Conservation (phyloP, 1,140 invertebrate species). For the Thaumetopoea pityocampa region DNA sequence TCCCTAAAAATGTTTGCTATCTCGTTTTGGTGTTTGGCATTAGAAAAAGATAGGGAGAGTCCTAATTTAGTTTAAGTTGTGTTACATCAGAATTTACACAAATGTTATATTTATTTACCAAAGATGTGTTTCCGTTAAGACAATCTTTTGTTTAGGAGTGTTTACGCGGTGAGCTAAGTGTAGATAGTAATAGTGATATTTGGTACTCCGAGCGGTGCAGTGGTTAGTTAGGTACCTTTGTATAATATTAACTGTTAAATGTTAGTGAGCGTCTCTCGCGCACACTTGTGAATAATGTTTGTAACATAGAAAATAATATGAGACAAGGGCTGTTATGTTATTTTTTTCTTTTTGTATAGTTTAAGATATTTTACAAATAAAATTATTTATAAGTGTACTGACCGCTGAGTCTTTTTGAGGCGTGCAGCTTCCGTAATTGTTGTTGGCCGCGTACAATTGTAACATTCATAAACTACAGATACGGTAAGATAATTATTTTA, state of each 20-base stretch:
- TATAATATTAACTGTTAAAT: conserved; percentile 36
- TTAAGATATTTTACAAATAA: too few species aligned
- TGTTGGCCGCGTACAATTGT: conserved; percentile 29
- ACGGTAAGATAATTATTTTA: conserved; percentile 16
- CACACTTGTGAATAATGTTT: too few species aligned
- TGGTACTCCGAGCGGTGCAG: conserved; percentile 60
- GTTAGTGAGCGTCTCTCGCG: too few species aligned
- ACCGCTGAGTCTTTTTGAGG: conserved; percentile 32
- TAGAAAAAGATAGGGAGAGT: too few species aligned
- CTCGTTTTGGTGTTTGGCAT: too few species aligned
- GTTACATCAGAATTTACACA: too few species aligned
- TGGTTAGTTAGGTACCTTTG: conserved; percentile 55
- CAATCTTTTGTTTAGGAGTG: conserved; percentile 34
- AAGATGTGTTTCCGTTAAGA: conserved; percentile 62
- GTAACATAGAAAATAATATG: too few species aligned
- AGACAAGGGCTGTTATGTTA: too few species aligned
- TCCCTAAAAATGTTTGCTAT: too few species aligned
- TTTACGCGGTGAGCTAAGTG: conserved; percentile 42
- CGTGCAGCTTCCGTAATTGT: conserved; percentile 50
- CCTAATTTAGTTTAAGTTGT: too few species aligned
- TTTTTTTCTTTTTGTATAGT: too few species aligned
- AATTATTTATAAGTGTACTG: conserved; percentile 11
- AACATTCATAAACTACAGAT: conserved; percentile 16
- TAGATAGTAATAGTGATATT: conserved; percentile 50
- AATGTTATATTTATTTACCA: conserved; percentile 71